Conservation (phyloP, 2,113 vertebrate species). For the Ictalurus furcatus region DNA sequence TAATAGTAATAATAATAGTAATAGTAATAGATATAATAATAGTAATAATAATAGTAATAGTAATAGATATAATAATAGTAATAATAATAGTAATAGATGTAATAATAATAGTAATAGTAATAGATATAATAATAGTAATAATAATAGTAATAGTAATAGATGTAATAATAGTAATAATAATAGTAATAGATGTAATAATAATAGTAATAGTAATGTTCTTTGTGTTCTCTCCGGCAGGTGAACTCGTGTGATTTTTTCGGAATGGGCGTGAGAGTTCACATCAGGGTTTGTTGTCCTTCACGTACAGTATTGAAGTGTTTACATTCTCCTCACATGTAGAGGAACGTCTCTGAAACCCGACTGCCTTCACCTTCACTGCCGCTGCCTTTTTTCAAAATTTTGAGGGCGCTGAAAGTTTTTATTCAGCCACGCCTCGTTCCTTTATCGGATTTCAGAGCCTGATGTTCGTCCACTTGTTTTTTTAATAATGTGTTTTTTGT, state of each 20-base stretch:
- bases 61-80: too few species aligned
- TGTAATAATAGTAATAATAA: neutral
- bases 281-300: conserved; percentile 13
- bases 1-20: too few species aligned
- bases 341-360: conserved; percentile 7
- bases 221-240: neutral
- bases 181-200: neutral
- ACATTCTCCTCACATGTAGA: conserved; percentile 18
- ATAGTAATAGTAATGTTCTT: neutral
- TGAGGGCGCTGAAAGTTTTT: neutral
- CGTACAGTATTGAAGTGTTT: conserved; percentile 10
- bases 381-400: conserved; percentile 11
- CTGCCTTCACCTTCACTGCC: conserved; percentile 11
- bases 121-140: too few species aligned
- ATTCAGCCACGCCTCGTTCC: neutral
- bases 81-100: too few species aligned
- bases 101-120: too few species aligned
- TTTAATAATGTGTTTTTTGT: neutral
- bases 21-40: neutral
- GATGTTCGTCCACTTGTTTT: neutral
- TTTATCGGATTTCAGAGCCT: neutral
- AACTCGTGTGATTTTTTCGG: neutral
- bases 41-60: too few species aligned
- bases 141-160: too few species aligned
- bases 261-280: neutral